These are phyloP conservation scores for Dinoponera quadriceps DNA, from an alignment of 1,140 invertebrate species.

Conservation along the genomic window DNA sequence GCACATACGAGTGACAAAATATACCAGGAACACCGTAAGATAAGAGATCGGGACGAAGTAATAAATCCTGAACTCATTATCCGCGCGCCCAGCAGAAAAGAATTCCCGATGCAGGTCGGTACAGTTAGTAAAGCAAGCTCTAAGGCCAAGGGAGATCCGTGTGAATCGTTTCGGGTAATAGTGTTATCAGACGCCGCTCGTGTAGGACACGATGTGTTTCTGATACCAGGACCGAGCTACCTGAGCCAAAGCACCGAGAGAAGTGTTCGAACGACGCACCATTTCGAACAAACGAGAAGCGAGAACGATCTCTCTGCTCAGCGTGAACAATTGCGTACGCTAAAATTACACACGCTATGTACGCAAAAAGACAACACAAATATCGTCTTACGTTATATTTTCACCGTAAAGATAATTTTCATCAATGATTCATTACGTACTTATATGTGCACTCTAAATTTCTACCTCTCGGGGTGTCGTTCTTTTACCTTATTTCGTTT, in stretches of 20 bases:
- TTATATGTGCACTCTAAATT: too few relatives aligned
- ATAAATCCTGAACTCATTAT: conserved; percentile 55
- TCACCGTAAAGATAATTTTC: background rate
- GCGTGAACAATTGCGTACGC: background rate
- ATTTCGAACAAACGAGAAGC: conserved; percentile 61
- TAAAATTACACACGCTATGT: background rate
- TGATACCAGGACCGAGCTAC: conserved; percentile 78
- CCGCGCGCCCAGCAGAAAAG: conserved; percentile 8
- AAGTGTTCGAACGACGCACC: conserved; percentile 61
- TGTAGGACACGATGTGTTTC: conserved; percentile 83
- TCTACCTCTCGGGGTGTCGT: too few relatives aligned
- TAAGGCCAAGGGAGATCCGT: conserved; percentile 65
- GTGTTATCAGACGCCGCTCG: conserved; percentile 80
- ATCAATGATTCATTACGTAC: too few relatives aligned
- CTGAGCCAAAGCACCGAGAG: conserved; percentile 67
- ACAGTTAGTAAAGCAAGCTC: conserved; percentile 42
- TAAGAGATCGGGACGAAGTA: conserved; percentile 11
- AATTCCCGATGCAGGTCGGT: conserved; percentile 37
- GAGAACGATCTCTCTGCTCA: background rate
- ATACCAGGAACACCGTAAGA: background rate
- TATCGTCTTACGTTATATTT: too few relatives aligned
- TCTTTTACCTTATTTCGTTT: background rate
- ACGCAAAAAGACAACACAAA: background rate
- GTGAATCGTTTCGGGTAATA: conserved; percentile 78
- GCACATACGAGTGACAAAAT: background rate